Evolutionary conservation across 2,888 invertebrate species (phyloP).

Genomic region (Apamea anceps): DNA sequence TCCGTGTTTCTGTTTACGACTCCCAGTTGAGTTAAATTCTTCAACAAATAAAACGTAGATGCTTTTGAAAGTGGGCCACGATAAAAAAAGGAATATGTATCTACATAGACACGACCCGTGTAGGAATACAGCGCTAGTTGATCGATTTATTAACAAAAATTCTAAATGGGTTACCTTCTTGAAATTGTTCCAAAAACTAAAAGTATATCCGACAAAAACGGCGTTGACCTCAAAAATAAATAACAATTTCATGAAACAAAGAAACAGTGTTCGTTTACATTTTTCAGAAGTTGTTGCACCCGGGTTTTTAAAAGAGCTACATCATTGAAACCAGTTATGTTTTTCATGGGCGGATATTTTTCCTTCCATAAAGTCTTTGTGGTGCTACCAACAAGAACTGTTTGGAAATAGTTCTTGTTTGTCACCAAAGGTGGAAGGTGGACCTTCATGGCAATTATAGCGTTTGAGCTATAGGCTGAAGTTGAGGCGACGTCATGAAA

Average conservation of each 20-base stretch:
- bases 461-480: background rate
- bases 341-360: background rate
- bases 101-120: conserved; percentile 66
- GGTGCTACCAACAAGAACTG: background rate
- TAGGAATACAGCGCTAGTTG: conserved; percentile 33
- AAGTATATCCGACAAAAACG: conserved; percentile 46
- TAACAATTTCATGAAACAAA: conserved; percentile 58
- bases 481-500: background rate
- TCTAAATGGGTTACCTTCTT: conserved; percentile 37
- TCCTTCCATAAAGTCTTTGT: background rate
- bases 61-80: conserved; percentile 73
- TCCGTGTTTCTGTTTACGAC: conserved; percentile 60
- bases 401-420: background rate
- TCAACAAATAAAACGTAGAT: conserved; percentile 72
- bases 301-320: background rate
- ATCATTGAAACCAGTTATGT: background rate
- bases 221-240: conserved; percentile 66
- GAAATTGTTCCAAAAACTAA: conserved; percentile 46
- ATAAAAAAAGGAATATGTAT: conserved; percentile 68
- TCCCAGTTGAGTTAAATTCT: conserved; percentile 64
- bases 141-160: conserved; percentile 32
- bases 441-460: background rate
- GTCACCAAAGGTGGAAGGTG: background rate
- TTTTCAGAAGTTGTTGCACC: conserved; percentile 49
- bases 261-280: conserved; percentile 34